Base-by-base conservation (phyloP, 2,113 vertebrate species). In the Eleginops maclovinus region DNA sequence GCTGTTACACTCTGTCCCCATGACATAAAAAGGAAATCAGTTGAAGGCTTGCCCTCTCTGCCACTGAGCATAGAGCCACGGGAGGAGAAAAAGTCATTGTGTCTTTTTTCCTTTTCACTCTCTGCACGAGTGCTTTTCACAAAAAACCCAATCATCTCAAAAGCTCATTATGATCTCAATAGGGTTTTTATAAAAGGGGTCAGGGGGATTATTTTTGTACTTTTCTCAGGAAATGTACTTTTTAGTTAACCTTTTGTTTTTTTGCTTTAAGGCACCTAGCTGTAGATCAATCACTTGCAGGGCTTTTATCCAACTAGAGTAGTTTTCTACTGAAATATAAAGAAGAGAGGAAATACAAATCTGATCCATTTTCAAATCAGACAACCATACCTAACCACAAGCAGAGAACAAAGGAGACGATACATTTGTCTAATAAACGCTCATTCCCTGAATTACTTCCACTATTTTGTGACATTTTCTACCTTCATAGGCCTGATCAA, bases 91-190 rank as follows among this genome's bases (percentile, higher is more conserved):
- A 70, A 67, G 41, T 51, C 0, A 0, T 28, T 31, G 43, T 68
- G 21, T 65, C 8, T 44, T 13, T 43, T 9, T 36, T 13, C 7
- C 26, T 31, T 36, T 28, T 13, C 31, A 31, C 15, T 81, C 13
- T 54, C 54, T 46, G 26, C 55, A 36, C 2, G 26, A 79, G 77
- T 65, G 73, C 56, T 87, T 86, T 72, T 68, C 28, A 59, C 64
- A 77, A 77, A 62, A 81, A 69, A 24, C 16, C 19, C 65, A 79
- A 86, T 85, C 79, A 87, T 72, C 47, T 79, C 11, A 75, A 78
- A 73, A 54, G 60, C 66, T 87, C 77, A 71, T 88, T 85, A 82
- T 78, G 41, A 41, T 70, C 80, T 82, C 71, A 31, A 70, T 22
- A 16, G 47, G 50, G 26, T 75, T 47, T 21, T 53, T 36, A 41